A percentile compares a stretch with the other conserved stretches of the same genome.
These are phyloP conservation scores for Probaryconus sp. DNA, from an alignment of 1,140 invertebrate species.

Conservation along the genomic window DNA sequence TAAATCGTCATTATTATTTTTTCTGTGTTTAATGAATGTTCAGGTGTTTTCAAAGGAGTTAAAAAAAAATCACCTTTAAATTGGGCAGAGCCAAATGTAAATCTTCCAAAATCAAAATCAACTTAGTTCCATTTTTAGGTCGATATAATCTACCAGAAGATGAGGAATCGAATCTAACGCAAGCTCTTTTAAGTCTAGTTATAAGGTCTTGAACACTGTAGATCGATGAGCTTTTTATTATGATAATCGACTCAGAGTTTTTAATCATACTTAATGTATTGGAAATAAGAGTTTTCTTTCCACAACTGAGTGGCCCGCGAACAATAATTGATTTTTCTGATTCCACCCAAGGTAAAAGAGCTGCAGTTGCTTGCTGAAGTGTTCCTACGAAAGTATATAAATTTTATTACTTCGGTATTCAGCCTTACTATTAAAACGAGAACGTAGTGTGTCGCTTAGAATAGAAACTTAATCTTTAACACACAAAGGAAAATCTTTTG, in stretches of 20 bases:
- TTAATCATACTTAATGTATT: constrained; percentile 64
- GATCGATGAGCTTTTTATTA: constrained; percentile 70
- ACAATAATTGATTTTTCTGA: constrained; percentile 67
- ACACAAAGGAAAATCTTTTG: too few relatives aligned
- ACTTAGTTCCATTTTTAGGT: constrained; percentile 69
- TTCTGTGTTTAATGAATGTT: too few relatives aligned
- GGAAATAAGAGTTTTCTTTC: constrained; percentile 71
- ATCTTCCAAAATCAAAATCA: constrained; percentile 72
- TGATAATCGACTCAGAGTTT: constrained; percentile 58
- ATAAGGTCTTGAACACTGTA: constrained; percentile 72
- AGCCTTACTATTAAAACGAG: too few relatives aligned
- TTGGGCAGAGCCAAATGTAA: constrained; percentile 71
- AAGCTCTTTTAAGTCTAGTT: constrained; percentile 68
- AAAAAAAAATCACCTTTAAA: constrained; percentile 69
- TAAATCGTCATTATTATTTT: neutral
- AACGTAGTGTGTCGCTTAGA: constrained; percentile 1
- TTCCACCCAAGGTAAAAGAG: constrained; percentile 71
- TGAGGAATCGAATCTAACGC: constrained; percentile 72
- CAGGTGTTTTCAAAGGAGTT: too few relatives aligned
- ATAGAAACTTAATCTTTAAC: constrained; percentile 3
- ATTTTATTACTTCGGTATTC: neutral
- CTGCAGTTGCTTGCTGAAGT: constrained; percentile 65
- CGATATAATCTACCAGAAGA: constrained; percentile 70
- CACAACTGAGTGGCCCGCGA: constrained; percentile 69
- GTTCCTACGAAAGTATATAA: constrained; percentile 54